phyloP scores from a whole-genome alignment of 2,888 invertebrate genomes.

The Fabriciana adippe region DNA sequence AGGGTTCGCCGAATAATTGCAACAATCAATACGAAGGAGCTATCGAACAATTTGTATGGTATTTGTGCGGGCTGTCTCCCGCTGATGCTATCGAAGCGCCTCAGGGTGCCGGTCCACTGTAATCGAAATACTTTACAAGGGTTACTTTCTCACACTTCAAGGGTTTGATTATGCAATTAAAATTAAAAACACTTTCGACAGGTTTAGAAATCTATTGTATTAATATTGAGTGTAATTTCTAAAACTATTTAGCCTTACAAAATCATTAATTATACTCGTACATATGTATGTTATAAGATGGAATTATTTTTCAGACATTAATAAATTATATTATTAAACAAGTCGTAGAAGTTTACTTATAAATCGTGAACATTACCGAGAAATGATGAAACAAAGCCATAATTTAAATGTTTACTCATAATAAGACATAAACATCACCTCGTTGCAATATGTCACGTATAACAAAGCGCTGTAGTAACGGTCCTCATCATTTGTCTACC shows the following conservation, averaged over 20 bases:
- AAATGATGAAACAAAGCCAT: constrained; percentile 48
- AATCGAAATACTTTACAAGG: constrained; percentile 69
- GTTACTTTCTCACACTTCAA: constrained; percentile 77
- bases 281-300: no score
- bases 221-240: neutral
- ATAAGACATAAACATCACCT: constrained; percentile 80
- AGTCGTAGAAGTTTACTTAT: neutral
- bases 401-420: constrained; percentile 65
- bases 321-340: constrained; percentile 2
- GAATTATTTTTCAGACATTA: neutral
- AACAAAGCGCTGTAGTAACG: constrained; percentile 79
- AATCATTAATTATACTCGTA: no score
- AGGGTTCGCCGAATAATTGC: constrained; percentile 81
- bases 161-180: constrained; percentile 50
- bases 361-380: neutral
- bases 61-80: constrained; percentile 81
- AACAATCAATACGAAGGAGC: constrained; percentile 80
- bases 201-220: constrained; percentile 11
- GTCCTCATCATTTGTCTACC: constrained; percentile 76
- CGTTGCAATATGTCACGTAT: constrained; percentile 74
- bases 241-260: no score
- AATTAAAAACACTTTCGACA: constrained; percentile 31
- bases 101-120: constrained; percentile 62
- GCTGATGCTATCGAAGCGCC: constrained; percentile 74
- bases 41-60: constrained; percentile 81